Percentiles rank a stretch among this genome's conserved stretches.
Conservation (phyloP, 2,113 vertebrate species). For the Astatoreochromis straeleni region DNA sequence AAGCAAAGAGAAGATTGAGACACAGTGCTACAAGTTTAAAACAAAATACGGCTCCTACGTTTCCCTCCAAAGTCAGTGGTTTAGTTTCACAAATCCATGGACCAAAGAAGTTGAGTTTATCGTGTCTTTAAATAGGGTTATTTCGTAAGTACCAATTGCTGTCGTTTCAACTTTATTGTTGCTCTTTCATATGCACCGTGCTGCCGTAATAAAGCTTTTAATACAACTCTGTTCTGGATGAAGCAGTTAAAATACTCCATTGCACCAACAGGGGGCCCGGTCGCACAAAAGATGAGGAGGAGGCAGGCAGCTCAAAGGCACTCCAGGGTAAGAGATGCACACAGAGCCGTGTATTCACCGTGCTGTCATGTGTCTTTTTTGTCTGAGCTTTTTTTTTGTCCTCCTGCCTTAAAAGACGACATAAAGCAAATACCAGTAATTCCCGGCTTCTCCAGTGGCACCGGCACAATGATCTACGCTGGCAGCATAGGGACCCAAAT, state of each 20-base stretch:
- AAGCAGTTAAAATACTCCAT: background rate
- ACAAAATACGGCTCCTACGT: constrained; percentile 80
- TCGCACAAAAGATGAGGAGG: constrained; percentile 28
- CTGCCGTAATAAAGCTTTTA: background rate
- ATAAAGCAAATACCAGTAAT: constrained; percentile 66
- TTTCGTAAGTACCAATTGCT: constrained; percentile 74
- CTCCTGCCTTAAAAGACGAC: constrained; percentile 53
- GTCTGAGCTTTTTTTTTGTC: background rate
- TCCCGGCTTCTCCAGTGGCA: constrained; percentile 59
- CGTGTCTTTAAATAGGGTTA: constrained; percentile 79
- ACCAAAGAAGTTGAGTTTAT: constrained; percentile 90
- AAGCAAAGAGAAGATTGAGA: constrained; percentile 84
- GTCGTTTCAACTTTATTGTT: background rate
- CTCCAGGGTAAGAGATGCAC: constrained; percentile 68
- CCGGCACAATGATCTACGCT: constrained; percentile 77
- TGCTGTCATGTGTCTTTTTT: background rate
- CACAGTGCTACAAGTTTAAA: constrained; percentile 83
- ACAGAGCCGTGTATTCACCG: background rate
- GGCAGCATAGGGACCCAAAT: constrained; percentile 81
- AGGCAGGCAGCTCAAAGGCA: constrained; percentile 61
- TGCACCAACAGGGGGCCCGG: constrained; percentile 34
- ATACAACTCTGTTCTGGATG: background rate
- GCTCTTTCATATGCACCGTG: fast-evolving
- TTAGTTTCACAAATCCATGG: constrained; percentile 85
- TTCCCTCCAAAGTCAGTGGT: constrained; percentile 83